Percentiles rank a stretch among this genome's conserved stretches.
These are phyloP conservation scores for Diachrysia chrysitis DNA, from an alignment of 2,888 invertebrate species.

Conservation along the genomic window DNA sequence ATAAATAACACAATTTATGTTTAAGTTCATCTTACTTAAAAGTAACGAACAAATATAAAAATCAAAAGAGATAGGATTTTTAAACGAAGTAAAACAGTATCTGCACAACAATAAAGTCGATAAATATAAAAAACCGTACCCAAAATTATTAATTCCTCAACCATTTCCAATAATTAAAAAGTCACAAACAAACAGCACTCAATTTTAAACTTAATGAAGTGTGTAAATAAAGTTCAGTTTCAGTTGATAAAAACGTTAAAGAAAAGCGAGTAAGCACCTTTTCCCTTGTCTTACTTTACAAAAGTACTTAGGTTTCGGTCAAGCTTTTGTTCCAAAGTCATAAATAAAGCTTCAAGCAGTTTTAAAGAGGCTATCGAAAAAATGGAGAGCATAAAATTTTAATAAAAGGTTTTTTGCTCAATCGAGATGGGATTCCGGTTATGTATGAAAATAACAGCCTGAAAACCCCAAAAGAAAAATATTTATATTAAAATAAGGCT, in stretches of 20 bases:
- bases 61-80: no score
- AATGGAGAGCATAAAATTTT: conserved; percentile 10
- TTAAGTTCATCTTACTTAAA: no score
- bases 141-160: not conserved
- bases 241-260: conserved; percentile 37
- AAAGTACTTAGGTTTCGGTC: conserved; percentile 27
- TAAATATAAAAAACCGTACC: not conserved
- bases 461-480: not conserved
- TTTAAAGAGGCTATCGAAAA: conserved; percentile 10
- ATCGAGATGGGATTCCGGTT: not conserved
- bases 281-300: conserved; percentile 19
- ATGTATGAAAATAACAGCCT: not conserved
- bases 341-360: conserved; percentile 26
- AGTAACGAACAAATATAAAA: no score
- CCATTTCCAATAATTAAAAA: conserved; percentile 10
- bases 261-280: conserved; percentile 8
- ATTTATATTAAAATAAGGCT: not conserved
- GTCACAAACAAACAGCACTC: conserved; percentile 16
- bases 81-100: not conserved
- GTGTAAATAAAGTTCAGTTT: conserved; percentile 40
- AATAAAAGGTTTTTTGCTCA: not conserved
- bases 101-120: not conserved
- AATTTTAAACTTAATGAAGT: conserved; percentile 38
- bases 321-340: conserved; percentile 32
- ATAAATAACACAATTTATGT: no score